A percentile compares a stretch with the other conserved stretches of the same genome.
phyloP scores from a whole-genome alignment of 2,113 vertebrate genomes.

The Grammomys surdaster region DNA sequence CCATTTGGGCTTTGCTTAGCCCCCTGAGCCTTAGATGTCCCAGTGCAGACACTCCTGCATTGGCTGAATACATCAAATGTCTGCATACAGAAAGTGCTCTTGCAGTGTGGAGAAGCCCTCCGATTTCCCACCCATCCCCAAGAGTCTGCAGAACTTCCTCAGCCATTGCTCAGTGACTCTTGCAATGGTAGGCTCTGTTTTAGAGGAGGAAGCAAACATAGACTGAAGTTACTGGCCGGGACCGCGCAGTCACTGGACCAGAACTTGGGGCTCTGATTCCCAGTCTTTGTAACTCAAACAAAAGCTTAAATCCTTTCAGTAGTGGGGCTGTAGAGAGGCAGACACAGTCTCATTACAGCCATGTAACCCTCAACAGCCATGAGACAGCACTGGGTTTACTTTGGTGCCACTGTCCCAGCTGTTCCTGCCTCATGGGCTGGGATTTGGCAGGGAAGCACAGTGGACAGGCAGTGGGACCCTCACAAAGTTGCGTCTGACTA shows the following conservation, averaged over 20 bases:
- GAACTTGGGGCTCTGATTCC: background rate
- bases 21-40: background rate
- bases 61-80: background rate
- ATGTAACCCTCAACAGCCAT: no score
- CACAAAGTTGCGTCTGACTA: background rate
- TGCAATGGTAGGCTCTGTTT: background rate
- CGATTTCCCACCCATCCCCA: background rate
- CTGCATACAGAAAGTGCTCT: background rate
- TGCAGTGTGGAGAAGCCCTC: background rate
- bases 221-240: background rate
- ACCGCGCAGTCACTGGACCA: background rate
- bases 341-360: background rate
- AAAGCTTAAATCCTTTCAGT: background rate
- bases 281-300: background rate
- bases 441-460: accelerated
- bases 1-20: background rate
- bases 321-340: background rate
- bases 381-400: background rate
- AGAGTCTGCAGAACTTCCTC: background rate
- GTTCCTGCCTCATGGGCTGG: accelerated
- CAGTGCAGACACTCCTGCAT: background rate
- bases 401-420: background rate
- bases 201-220: background rate
- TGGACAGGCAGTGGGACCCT: background rate
- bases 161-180: background rate